These are phyloP conservation scores for Nyctibius bracteatus DNA, from an alignment of 2,113 vertebrate genomes.

Conservation along the genomic window DNA sequence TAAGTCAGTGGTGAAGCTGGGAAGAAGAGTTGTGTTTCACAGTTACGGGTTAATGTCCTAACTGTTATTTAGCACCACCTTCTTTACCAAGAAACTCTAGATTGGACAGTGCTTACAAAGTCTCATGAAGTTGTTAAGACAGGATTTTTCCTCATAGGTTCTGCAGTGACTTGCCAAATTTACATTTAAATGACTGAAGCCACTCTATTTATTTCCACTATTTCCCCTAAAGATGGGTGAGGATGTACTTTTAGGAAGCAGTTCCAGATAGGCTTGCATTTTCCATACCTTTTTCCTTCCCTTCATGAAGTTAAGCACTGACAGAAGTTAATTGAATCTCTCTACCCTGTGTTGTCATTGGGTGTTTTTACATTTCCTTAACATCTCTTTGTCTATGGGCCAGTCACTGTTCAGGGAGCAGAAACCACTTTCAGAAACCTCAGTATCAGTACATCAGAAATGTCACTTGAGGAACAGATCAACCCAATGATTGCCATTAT, in stretches of 20 bases:
- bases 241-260: not conserved
- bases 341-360: not conserved
- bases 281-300: not conserved
- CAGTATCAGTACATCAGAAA: not conserved
- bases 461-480: constrained; percentile 41
- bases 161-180: not conserved
- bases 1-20: not conserved
- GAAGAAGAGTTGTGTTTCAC: not conserved
- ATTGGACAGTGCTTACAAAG: not conserved
- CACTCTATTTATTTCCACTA: not conserved
- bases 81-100: not conserved
- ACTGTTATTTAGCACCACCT: not conserved
- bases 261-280: not conserved
- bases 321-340: not conserved
- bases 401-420: not conserved
- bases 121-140: not conserved
- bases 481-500: constrained; percentile 6
- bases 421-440: not conserved
- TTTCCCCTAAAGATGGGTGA: not conserved
- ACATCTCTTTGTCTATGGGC: not conserved
- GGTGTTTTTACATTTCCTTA: not conserved
- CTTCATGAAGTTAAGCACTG: not conserved
- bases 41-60: not conserved
- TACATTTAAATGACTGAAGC: constrained; percentile 28
- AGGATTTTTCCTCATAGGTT: not conserved